phyloP scores from a whole-genome alignment of 2,113 vertebrate species.

The Sinocyclocheilus maitianheensis region DNA sequence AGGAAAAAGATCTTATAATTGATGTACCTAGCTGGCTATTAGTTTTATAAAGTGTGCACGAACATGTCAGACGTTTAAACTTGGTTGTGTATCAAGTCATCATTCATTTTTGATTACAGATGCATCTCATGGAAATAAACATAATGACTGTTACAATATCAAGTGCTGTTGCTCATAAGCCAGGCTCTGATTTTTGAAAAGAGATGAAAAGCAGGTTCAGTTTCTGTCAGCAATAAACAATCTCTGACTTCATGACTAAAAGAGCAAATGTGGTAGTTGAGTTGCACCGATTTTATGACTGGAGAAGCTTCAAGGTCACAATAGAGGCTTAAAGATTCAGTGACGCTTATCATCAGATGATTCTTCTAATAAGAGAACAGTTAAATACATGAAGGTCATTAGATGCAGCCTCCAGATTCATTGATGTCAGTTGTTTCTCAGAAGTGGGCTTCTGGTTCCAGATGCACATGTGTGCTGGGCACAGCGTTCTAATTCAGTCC shows the following conservation, averaged over 20 bases:
- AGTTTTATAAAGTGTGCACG: not conserved
- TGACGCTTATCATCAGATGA: not conserved
- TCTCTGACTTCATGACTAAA: conserved; percentile 23
- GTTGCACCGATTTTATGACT: not conserved
- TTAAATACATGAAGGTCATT: not conserved
- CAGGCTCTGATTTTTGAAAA: conserved; percentile 15
- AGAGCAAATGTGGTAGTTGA: not conserved
- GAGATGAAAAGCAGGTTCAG: conserved; percentile 23
- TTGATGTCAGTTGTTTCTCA: not conserved
- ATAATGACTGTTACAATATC: not conserved
- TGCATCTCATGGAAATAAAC: not conserved
- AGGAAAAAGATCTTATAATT: not conserved
- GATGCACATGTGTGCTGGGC: not conserved
- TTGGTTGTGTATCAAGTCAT: not conserved
- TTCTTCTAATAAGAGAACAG: not conserved
- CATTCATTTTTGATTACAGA: not conserved
- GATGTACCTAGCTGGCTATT: not conserved
- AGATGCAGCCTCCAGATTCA: not conserved
- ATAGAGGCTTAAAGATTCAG: not conserved
- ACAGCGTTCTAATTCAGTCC: not conserved
- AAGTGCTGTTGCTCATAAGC: conserved; percentile 1
- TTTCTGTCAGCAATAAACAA: conserved; percentile 35
- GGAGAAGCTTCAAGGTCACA: not conserved
- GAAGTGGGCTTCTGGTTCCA: not conserved
- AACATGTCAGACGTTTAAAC: not conserved